Evolutionary conservation across 2,113 vertebrate genomes (phyloP), one percentile per base, ranked within the genome.

Genomic region (Chionodraco myersi): DNA sequence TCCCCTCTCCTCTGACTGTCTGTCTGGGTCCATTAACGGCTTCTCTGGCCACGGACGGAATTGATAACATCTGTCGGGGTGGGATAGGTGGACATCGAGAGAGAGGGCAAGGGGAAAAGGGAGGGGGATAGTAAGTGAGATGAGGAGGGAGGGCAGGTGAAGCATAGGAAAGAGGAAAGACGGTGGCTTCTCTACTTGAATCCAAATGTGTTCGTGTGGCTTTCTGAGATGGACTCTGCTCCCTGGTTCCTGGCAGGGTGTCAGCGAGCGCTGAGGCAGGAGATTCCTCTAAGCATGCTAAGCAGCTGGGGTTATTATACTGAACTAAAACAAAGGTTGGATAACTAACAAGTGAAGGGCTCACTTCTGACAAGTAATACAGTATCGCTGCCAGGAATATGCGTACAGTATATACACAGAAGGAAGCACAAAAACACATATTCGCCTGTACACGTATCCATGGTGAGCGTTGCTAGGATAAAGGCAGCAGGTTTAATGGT

Each of bases 11-110:
- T 65, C 56, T 61, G 56, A 70, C 53, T 62, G 36, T 41, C 78
- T 80, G 49, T 75, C 72, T 64, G 80, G 69, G 78, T 79, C 83
- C 79, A 56, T 83, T 87, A 85, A 84, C 86, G 86, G 87, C 71
- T 75, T 77, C 68, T 72, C 57, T 85, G 58, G 80, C 76, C 53
- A 1, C 12, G 0, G 73, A 54, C 60, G 83, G 41, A 88, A 88
- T 86, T 81, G 87, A 90, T 89, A 91, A 88, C 91, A 91, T 92
- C 91, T 91, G 83, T 89, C 86, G 84, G 72, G 34, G 59, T 34
- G 36, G 76, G 60, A 87, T 61, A 78, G 75, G 81, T 77, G 85
- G 86, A 82, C 73, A 69, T 83, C 75, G 52, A 68, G 60, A 44
- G 73, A 84, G 68, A 80, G 21, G 11, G 6, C 1, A 61, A 36